Conservation (phyloP, 2,113 vertebrate species). For the Phalacrocorax pelagicus region DNA sequence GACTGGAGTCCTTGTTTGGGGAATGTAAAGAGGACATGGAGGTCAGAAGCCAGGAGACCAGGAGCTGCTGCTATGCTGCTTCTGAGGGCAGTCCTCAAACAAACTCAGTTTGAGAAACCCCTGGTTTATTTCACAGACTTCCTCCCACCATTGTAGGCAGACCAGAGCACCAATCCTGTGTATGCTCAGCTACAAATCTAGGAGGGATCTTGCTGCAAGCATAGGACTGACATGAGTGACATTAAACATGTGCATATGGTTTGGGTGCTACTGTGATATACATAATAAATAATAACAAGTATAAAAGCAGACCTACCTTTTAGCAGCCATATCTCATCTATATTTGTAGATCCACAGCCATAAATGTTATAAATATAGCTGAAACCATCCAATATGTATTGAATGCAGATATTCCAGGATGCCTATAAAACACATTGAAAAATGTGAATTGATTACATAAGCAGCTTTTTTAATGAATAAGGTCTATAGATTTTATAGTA, state of each 20-base stretch:
- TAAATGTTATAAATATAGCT: not conserved
- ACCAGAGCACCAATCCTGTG: not conserved
- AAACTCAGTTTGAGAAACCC: not conserved
- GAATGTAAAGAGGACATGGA: not conserved
- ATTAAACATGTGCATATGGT: not conserved
- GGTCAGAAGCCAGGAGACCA: not conserved
- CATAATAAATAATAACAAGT: not conserved
- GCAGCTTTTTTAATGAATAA: constrained; percentile 61
- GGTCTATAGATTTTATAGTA: constrained; percentile 5
- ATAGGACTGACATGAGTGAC: not conserved
- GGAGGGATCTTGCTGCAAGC: not conserved
- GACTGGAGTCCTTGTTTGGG: not conserved
- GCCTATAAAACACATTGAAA: constrained; percentile 52
- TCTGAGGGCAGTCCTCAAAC: not conserved
- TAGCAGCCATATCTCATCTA: not conserved
- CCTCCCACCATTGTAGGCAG: not conserved
- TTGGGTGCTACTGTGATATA: not conserved
- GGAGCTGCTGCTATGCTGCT: not conserved
- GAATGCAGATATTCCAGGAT: constrained; percentile 42
- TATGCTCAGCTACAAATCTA: not conserved
- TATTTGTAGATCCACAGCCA: not conserved
- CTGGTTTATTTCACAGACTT: not conserved
- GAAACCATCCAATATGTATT: not conserved
- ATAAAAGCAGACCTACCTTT: constrained; percentile 6
- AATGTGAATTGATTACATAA: constrained; percentile 58